These are phyloP conservation scores for Istiophorus platypterus DNA, from an alignment of 2,113 vertebrate genomes.

Conservation along the genomic window DNA sequence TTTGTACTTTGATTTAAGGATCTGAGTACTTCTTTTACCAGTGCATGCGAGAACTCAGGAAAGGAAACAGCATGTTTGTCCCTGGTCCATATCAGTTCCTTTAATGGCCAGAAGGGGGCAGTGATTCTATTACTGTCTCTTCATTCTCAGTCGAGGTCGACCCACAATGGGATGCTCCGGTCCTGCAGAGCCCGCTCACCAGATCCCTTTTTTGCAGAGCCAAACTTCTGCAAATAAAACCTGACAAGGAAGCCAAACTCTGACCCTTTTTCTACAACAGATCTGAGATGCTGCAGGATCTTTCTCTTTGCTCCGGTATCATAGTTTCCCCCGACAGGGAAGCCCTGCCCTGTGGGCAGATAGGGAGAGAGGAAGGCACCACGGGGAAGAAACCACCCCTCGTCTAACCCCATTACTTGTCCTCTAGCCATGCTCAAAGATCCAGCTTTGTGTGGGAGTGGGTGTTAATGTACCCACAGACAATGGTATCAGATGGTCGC, in stretches of 20 bases:
- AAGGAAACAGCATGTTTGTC: neutral
- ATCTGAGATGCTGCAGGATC: conserved; percentile 50
- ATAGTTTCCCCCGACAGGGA: conserved; percentile 42
- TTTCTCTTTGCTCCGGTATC: conserved; percentile 38
- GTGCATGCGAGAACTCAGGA: neutral
- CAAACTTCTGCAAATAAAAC: conserved; percentile 61
- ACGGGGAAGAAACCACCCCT: conserved; percentile 45
- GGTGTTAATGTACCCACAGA: conserved; percentile 42
- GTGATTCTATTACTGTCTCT: conserved; percentile 44
- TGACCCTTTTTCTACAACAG: conserved; percentile 34
- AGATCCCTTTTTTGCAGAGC: conserved; percentile 37
- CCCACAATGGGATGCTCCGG: neutral
- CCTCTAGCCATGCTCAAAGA: conserved; percentile 37
- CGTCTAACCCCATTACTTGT: conserved; percentile 53
- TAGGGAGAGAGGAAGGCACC: conserved; percentile 47
- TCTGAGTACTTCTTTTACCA: neutral
- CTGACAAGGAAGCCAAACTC: conserved; percentile 44
- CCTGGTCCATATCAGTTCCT: conserved; percentile 2
- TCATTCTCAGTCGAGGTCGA: neutral
- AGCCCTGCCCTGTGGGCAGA: conserved; percentile 65
- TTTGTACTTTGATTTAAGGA: too few species aligned
- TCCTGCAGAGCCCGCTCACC: conserved; percentile 6
- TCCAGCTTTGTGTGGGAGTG: conserved; percentile 48
- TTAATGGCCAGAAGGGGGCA: conserved; percentile 68
- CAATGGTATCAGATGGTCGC: conserved; percentile 64